Conservation (phyloP, 2,797 vertebrate species). For the Pagetopsis macropterus region DNA sequence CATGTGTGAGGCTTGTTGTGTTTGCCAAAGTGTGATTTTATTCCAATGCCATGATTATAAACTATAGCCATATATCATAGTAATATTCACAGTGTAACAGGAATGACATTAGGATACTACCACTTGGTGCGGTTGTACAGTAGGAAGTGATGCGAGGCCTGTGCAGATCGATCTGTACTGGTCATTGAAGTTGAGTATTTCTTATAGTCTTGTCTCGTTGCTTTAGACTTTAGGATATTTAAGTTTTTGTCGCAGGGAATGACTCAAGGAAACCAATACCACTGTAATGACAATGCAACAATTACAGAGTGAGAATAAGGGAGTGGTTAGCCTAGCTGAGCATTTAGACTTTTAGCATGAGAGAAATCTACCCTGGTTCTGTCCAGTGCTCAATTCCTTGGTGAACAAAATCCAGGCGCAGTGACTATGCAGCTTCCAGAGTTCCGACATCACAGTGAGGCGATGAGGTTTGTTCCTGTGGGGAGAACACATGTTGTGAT, state of each 20-base stretch:
- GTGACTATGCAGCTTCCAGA: background rate
- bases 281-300: background rate
- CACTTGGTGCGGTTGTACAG: background rate
- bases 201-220: background rate
- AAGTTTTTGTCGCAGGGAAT: background rate
- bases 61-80: background rate
- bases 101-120: background rate
- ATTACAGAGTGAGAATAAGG: background rate
- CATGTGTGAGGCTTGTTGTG: too few species aligned
- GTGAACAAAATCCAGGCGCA: background rate
- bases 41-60: background rate
- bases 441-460: background rate
- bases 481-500: background rate
- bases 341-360: background rate
- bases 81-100: background rate
- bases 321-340: background rate
- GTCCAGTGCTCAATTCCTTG: slow-evolving; percentile 10
- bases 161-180: background rate
- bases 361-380: background rate
- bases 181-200: background rate
- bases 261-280: background rate
- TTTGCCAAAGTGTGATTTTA: background rate
- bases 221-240: background rate
- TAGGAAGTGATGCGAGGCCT: background rate
- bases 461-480: background rate